Evolutionary conservation across 53 echinoderm and acorn worm genomes (phyloP).

Genomic region (Echinarachnius parma): DNA sequence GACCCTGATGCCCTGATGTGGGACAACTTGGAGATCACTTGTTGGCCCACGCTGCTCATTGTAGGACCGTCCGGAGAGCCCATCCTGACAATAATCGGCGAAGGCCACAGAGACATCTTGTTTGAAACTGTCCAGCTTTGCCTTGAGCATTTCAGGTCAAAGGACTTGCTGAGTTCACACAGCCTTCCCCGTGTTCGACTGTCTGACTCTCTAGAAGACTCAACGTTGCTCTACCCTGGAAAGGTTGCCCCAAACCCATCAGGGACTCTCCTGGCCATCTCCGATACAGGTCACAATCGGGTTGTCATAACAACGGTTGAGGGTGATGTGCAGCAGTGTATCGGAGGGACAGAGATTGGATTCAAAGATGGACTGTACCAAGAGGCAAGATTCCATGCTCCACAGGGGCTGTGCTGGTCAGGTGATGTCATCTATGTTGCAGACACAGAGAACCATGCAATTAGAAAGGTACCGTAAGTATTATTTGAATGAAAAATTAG

Average conservation of each 20-base stretch:
- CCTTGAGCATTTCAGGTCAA: conserved; percentile 63
- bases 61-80: conserved; percentile 84
- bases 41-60: conserved; percentile 91
- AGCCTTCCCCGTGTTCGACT: conserved; percentile 43
- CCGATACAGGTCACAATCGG: conserved; percentile 89
- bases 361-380: conserved; percentile 77
- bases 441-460: conserved; percentile 95
- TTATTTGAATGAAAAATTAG: too few relatives aligned
- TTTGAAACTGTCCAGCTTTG: conserved; percentile 63
- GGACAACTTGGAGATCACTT: conserved; percentile 72
- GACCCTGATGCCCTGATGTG: conserved; percentile 75
- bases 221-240: conserved; percentile 86
- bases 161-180: conserved; percentile 47
- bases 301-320: conserved; percentile 65
- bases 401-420: conserved; percentile 87
- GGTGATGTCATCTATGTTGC: conserved; percentile 73
- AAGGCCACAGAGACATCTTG: conserved; percentile 71
- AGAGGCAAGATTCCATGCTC: conserved; percentile 82
- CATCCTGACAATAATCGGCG: conserved; percentile 70
- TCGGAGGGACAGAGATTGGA: conserved; percentile 75
- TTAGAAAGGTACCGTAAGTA: conserved; percentile 91
- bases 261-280: conserved; percentile 67
- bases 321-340: conserved; percentile 67
- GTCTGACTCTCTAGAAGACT: conserved; percentile 64
- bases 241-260: conserved; percentile 57